These are phyloP conservation scores for Nowickia ferox DNA, from an alignment of 2,888 invertebrate genomes.

Conservation along the genomic window DNA sequence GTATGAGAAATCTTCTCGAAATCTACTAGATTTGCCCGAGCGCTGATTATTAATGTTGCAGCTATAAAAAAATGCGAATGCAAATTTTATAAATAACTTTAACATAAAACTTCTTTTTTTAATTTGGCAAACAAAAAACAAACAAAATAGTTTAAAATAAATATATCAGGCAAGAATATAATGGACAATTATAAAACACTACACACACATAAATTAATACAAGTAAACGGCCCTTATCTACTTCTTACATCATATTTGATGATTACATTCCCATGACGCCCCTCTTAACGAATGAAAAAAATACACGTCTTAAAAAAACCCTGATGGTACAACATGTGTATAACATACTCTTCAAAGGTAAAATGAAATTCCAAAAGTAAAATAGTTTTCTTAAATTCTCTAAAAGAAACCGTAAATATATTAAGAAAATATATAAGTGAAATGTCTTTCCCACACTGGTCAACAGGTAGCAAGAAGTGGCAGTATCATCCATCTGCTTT, in stretches of 20 bases:
- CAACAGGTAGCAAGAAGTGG: conserved; percentile 47
- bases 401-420: conserved; percentile 40
- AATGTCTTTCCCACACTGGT: conserved; percentile 33
- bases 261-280: conserved; percentile 68
- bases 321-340: conserved; percentile 31
- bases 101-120: too few species aligned
- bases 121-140: too few species aligned
- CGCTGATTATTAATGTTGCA: too few species aligned
- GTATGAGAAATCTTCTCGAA: too few species aligned
- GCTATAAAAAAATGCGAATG: too few species aligned
- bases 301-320: conserved; percentile 15
- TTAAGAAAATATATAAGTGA: conserved; percentile 29
- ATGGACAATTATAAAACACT: neutral
- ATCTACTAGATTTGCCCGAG: too few species aligned
- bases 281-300: conserved; percentile 17
- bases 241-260: conserved; percentile 32
- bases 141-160: neutral
- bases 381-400: conserved; percentile 31
- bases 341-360: conserved; percentile 14
- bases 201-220: conserved; percentile 29
- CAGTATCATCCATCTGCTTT: conserved; percentile 7
- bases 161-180: neutral
- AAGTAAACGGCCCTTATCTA: conserved; percentile 27
- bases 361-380: conserved; percentile 41
- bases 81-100: too few species aligned